Conservation (phyloP, 1,140 invertebrate genomes). For the Coboldia fuscipes region DNA sequence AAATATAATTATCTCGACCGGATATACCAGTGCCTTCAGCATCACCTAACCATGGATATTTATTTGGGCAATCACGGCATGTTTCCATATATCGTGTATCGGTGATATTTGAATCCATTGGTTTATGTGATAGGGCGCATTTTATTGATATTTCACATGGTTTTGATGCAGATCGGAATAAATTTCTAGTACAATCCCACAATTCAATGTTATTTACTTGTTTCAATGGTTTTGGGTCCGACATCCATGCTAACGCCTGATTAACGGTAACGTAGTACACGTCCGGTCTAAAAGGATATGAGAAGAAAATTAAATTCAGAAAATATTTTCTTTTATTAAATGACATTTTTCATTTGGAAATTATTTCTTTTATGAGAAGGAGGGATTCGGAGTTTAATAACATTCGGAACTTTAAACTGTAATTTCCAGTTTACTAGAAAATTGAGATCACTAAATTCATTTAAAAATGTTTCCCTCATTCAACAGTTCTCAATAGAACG, state of each 20-base stretch:
- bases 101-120: constrained; percentile 54
- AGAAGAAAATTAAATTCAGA: constrained; percentile 5
- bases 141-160: constrained; percentile 68
- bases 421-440: too few relatives aligned
- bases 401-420: too few relatives aligned
- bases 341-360: too few relatives aligned
- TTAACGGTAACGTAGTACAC: constrained; percentile 83
- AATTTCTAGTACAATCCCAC: constrained; percentile 60
- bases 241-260: constrained; percentile 77
- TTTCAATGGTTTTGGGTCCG: constrained; percentile 53
- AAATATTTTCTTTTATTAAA: constrained; percentile 1
- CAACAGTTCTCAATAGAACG: too few relatives aligned
- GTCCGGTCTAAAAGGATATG: constrained; percentile 38
- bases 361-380: too few relatives aligned
- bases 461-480: too few relatives aligned
- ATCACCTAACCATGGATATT: constrained; percentile 38
- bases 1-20: constrained; percentile 58
- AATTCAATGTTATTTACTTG: constrained; percentile 49
- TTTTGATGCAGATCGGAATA: constrained; percentile 34
- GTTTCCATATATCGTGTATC: constrained; percentile 73
- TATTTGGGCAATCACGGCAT: constrained; percentile 64
- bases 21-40: constrained; percentile 58
- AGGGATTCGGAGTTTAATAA: too few relatives aligned
- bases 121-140: constrained; percentile 56
- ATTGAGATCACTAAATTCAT: too few relatives aligned